Percentiles rank a stretch among this genome's conserved stretches.
phyloP scores from a whole-genome alignment of 1,140 invertebrate genomes.

The Zaprionus ghesquierei region DNA sequence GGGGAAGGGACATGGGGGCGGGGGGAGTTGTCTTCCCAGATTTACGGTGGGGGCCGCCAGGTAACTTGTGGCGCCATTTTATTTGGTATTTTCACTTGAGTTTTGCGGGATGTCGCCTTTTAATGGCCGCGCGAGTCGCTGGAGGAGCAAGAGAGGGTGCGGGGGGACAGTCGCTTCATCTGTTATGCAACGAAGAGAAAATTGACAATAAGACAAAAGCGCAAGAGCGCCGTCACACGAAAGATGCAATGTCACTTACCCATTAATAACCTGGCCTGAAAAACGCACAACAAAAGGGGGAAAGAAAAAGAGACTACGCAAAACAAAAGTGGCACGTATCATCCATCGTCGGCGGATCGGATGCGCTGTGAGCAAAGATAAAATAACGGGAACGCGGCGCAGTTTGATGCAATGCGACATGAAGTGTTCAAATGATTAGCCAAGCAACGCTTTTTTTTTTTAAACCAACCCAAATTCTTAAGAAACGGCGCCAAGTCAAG shows the following conservation, averaged over 20 bases:
- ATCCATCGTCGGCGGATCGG: not conserved
- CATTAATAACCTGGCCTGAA: conserved; percentile 49
- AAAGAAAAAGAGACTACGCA: not conserved
- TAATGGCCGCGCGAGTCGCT: conserved; percentile 38
- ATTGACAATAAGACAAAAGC: conserved; percentile 67
- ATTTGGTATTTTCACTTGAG: conserved; percentile 71
- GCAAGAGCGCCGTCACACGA: conserved; percentile 23
- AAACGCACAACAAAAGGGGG: not conserved
- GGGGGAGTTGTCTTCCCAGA: not conserved
- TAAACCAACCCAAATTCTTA: no score
- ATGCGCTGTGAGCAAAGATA: not conserved
- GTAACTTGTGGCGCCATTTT: conserved; percentile 57
- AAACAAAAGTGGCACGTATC: not conserved
- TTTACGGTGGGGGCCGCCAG: conserved; percentile 4
- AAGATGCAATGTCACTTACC: conserved; percentile 63
- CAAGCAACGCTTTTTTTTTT: not conserved
- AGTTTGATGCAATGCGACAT: not conserved
- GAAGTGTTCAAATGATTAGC: not conserved
- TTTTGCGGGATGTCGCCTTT: conserved; percentile 42
- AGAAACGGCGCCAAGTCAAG: not conserved
- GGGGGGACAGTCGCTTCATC: not conserved
- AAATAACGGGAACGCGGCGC: not conserved
- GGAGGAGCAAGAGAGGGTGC: not conserved
- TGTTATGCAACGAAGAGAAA: conserved; percentile 71
- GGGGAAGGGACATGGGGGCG: not conserved